Conservation (phyloP, 1,140 invertebrate species). For the Zaprionus capensis region DNA sequence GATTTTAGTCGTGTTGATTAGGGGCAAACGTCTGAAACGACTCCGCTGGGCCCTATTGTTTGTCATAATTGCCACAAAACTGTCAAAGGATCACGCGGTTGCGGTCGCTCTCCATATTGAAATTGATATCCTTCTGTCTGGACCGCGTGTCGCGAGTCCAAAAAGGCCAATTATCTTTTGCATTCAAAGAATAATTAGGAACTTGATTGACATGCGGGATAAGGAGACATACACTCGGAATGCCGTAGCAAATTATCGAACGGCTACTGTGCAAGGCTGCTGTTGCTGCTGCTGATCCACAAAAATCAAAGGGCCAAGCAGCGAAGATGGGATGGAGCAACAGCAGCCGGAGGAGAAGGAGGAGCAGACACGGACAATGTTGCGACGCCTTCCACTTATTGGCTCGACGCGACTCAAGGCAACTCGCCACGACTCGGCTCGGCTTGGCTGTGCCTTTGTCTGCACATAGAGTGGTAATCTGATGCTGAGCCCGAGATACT, state of each 20-base stretch:
- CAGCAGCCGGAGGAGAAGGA: slow-evolving; percentile 24
- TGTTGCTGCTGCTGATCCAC: slow-evolving; percentile 58
- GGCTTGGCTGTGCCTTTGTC: slow-evolving; percentile 45
- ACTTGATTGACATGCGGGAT: slow-evolving; percentile 84
- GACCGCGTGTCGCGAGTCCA: slow-evolving; percentile 14
- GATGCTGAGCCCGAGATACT: slow-evolving; percentile 76
- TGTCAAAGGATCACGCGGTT: slow-evolving; percentile 25
- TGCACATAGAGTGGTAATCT: slow-evolving; percentile 82
- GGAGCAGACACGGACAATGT: slow-evolving; percentile 53
- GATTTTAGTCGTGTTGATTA: slow-evolving; percentile 66
- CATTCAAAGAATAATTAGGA: slow-evolving; percentile 84
- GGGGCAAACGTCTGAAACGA: slow-evolving; percentile 35
- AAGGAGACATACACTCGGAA: slow-evolving; percentile 84
- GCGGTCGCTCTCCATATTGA: slow-evolving; percentile 50
- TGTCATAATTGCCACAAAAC: slow-evolving; percentile 73
- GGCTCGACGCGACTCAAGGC: slow-evolving; percentile 41
- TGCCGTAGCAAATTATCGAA: slow-evolving; percentile 84
- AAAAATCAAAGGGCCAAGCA: slow-evolving; percentile 72
- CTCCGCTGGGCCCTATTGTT: slow-evolving; percentile 50
- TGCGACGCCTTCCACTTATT: slow-evolving; percentile 78
- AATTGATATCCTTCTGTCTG: slow-evolving; percentile 51
- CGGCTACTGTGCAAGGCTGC: slow-evolving; percentile 70
- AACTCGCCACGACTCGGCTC: slow-evolving; percentile 1
- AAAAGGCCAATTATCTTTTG: slow-evolving; percentile 82
- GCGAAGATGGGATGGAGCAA: slow-evolving; percentile 18